These are phyloP conservation scores for Apodemus sylvaticus DNA, from an alignment of 2,113 vertebrate genomes.

Conservation along the genomic window DNA sequence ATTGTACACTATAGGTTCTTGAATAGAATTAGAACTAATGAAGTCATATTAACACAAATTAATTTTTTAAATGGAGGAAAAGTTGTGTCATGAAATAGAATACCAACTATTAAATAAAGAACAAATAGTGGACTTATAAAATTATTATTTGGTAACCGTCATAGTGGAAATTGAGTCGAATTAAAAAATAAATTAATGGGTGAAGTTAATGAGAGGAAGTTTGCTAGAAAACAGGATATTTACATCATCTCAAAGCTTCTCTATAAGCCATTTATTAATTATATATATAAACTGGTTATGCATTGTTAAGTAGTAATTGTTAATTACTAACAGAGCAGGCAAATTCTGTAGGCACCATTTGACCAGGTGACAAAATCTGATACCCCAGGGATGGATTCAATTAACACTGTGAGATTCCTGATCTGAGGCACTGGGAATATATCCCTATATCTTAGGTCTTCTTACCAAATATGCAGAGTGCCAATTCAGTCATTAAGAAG, in stretches of 20 bases:
- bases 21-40: conserved; percentile 32
- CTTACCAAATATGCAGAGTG: not conserved
- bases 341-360: not conserved
- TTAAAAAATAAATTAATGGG: conserved; percentile 2
- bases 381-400: not conserved
- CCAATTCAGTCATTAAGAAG: not conserved
- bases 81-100: conserved; percentile 10
- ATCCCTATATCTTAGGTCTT: not conserved
- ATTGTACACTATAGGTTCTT: not conserved
- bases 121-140: conserved; percentile 8
- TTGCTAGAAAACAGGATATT: not conserved
- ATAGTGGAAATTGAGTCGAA: conserved; percentile 25
- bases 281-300: not conserved
- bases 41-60: not conserved
- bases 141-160: not conserved
- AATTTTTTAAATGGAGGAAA: not conserved
- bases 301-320: not conserved
- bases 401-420: not conserved
- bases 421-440: not conserved
- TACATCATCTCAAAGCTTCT: not conserved
- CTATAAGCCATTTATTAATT: not conserved
- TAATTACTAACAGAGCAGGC: not conserved
- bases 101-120: conserved; percentile 1
- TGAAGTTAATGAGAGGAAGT: conserved; percentile 20
- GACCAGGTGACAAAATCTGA: conserved; percentile 8